A percentile compares a stretch with the other conserved stretches of the same genome.
Conservation (phyloP, 2,888 invertebrate species). For the Ectemnius lituratus region DNA sequence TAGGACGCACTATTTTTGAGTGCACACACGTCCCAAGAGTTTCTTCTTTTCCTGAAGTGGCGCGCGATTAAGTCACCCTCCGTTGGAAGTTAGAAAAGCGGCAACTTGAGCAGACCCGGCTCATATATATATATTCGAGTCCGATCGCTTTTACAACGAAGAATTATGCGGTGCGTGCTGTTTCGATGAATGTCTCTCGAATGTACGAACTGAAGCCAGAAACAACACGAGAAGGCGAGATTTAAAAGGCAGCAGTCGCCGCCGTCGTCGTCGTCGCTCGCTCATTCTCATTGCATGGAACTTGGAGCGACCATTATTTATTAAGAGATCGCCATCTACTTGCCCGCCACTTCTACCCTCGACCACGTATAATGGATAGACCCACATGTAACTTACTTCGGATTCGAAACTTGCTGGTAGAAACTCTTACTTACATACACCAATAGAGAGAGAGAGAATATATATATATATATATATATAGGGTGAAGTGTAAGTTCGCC, state of each 20-base stretch:
- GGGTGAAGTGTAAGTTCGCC: slow-evolving; percentile 14
- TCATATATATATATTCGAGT: slow-evolving; percentile 27
- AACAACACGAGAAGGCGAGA: neutral
- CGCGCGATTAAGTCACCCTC: slow-evolving; percentile 33
- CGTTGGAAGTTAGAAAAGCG: slow-evolving; percentile 22
- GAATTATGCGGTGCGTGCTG: slow-evolving; percentile 38
- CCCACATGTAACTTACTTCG: too few relatives aligned
- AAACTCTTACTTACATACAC: too few relatives aligned
- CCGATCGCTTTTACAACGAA: slow-evolving; percentile 42
- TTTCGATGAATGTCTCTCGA: slow-evolving; percentile 9
- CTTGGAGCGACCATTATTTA: too few relatives aligned
- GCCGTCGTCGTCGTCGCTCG: too few relatives aligned
- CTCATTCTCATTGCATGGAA: too few relatives aligned
- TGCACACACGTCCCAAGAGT: neutral
- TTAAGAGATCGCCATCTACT: too few relatives aligned
- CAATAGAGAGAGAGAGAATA: too few relatives aligned
- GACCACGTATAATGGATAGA: too few relatives aligned
- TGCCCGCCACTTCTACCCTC: too few relatives aligned
- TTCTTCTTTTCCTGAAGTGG: slow-evolving; percentile 21
- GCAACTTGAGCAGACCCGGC: neutral
- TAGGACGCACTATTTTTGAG: slow-evolving; percentile 53
- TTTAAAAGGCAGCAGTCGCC: neutral
- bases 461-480: too few relatives aligned
- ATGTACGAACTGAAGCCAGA: neutral
- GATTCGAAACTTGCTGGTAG: too few relatives aligned